Evolutionary conservation across 1,140 invertebrate species (phyloP).

Genomic region (Chrysomallon squamiferum): DNA sequence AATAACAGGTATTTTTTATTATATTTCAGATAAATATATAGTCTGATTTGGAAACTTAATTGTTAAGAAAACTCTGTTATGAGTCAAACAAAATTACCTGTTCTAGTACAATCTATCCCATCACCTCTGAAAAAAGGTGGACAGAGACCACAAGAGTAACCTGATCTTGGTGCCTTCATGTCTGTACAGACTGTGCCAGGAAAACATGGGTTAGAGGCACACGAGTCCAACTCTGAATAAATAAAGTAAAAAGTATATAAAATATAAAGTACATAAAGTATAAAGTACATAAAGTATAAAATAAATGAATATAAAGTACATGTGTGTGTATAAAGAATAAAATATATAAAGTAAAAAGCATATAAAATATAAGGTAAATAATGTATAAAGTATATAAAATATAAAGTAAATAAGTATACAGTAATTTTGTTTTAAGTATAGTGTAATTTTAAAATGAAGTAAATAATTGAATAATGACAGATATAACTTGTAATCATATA

Average conservation of each 20-base stretch:
- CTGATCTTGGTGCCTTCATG: conserved; percentile 10
- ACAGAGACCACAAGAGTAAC: conserved; percentile 23
- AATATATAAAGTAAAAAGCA: not conserved
- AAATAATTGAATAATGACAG: not conserved
- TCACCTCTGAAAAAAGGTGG: conserved; percentile 24
- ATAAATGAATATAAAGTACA: conserved; percentile 19
- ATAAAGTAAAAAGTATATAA: not conserved
- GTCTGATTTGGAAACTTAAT: no score
- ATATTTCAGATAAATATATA: no score
- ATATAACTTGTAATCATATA: no score
- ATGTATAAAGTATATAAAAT: no score
- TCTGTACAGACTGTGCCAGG: conserved; percentile 22
- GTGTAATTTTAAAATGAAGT: conserved; percentile 7
- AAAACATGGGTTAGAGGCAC: conserved; percentile 23
- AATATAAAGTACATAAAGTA: not conserved
- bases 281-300: no score
- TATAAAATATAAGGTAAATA: not conserved
- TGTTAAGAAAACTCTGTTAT: no score
- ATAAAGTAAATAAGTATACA: no score
- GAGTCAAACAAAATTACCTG: no score
- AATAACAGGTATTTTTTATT: no score
- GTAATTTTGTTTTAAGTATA: conserved; percentile 4
- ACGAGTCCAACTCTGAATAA: conserved; percentile 20
- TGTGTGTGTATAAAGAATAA: conserved; percentile 12
- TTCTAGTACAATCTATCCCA: conserved; percentile 12